Evolutionary conservation across 2,888 invertebrate genomes (phyloP).

Genomic region (Silvanus unidentatus): DNA sequence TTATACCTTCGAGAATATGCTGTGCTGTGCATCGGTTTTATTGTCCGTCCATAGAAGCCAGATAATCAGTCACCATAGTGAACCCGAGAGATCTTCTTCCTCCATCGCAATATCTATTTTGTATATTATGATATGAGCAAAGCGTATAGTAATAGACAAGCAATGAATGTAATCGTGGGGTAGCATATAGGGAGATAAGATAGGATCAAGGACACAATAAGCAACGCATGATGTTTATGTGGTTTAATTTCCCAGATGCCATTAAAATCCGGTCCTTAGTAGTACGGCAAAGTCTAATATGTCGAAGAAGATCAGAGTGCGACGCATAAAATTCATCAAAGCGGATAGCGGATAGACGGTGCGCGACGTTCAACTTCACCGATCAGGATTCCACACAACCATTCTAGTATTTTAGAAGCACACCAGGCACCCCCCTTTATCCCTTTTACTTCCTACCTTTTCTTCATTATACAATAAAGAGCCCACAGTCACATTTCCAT

Average conservation of each 20-base stretch:
- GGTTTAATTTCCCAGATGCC: conserved; percentile 46
- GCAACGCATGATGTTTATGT: conserved; percentile 44
- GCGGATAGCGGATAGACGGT: conserved; percentile 29
- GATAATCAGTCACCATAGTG: no score
- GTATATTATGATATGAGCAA: no score
- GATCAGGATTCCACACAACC: conserved; percentile 30
- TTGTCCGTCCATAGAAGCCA: no score
- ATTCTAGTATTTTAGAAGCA: conserved; percentile 16
- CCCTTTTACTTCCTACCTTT: conserved; percentile 18
- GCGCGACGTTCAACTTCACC: conserved; percentile 12
- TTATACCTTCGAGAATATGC: no score
- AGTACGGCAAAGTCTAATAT: conserved; percentile 38
- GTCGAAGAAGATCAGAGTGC: conserved; percentile 39
- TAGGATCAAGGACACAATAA: conserved; percentile 37
- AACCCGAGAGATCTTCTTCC: no score
- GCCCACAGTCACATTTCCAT: conserved; percentile 40
- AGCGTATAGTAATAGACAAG: no score
- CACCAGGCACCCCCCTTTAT: no score
- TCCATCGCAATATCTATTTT: no score
- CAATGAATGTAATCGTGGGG: no score
- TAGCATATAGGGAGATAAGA: conserved; percentile 22
- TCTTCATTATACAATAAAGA: conserved; percentile 42
- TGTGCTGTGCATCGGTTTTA: no score
- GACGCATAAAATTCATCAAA: conserved; percentile 45
- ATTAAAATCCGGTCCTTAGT: conserved; percentile 40